Conservation (phyloP, 2,797 vertebrate genomes). For the Karalla daura region DNA sequence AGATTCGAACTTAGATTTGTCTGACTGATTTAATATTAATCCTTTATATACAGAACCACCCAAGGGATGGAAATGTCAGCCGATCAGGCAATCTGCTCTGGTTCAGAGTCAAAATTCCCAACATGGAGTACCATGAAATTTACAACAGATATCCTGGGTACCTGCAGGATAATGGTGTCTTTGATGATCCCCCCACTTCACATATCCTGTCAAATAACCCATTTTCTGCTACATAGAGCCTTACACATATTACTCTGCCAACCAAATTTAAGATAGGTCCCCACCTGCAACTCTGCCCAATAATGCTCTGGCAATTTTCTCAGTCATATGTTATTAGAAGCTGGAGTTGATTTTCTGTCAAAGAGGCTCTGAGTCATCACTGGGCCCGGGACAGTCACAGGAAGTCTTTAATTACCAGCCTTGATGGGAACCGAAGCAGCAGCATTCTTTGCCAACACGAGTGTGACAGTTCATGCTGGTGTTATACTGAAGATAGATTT, state of each 20-base stretch:
- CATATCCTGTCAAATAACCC: not conserved
- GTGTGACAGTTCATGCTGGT: not conserved
- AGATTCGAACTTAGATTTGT: not conserved
- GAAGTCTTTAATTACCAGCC: conserved; percentile 5
- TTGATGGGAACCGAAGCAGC: not conserved
- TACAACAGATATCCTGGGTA: no score
- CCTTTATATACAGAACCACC: not conserved
- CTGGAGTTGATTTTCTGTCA: conserved; percentile 20
- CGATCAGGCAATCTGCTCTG: no score
- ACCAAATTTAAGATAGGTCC: conserved; percentile 22
- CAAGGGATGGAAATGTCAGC: not conserved
- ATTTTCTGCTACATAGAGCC: not conserved
- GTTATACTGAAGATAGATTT: not conserved
- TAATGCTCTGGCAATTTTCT: conserved; percentile 15
- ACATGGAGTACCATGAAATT: no score
- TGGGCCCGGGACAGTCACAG: not conserved
- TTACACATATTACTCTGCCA: not conserved
- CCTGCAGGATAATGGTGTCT: not conserved
- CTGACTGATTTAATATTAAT: not conserved
- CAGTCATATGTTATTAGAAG: conserved; percentile 24
- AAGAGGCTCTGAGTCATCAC: conserved; percentile 30
- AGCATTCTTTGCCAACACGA: not conserved
- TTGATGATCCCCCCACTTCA: not conserved
- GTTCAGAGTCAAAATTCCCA: no score
- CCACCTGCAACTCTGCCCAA: conserved; percentile 13